Percentiles rank a stretch among this genome's conserved stretches.
These are phyloP conservation scores for Acromyrmex charruanus DNA, from an alignment of 1,140 invertebrate species.

Conservation along the genomic window DNA sequence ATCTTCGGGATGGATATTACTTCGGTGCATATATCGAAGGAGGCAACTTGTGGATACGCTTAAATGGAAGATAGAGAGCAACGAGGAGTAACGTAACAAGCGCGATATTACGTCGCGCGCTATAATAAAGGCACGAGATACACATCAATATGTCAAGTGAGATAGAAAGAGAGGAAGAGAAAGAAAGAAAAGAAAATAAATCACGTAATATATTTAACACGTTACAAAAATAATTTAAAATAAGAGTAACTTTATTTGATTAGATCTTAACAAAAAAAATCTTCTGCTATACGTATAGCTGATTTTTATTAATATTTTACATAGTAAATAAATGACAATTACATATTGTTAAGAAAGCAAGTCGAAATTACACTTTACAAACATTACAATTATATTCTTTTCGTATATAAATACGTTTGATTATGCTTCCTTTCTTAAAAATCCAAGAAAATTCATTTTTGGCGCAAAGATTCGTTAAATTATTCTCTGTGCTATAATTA, in stretches of 20 bases:
- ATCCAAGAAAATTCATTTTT: background rate
- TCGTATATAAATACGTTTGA: background rate
- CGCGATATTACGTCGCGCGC: conserved; percentile 43
- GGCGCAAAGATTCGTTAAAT: background rate
- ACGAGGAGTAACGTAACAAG: conserved; percentile 35
- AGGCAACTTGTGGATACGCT: conserved; percentile 27
- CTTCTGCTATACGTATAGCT: background rate
- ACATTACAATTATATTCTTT: background rate
- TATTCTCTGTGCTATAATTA: background rate
- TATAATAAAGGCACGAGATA: conserved; percentile 47
- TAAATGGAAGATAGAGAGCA: conserved; percentile 34
- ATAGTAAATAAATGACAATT: background rate
- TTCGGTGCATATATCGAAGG: conserved; percentile 1
- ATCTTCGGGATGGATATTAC: conserved; percentile 50
- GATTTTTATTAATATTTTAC: conserved; percentile 9
- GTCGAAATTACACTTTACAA: background rate
- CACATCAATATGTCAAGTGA: conserved; percentile 3
- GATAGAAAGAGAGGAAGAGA: background rate
- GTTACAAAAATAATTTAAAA: conserved; percentile 9
- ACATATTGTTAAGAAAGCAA: background rate
- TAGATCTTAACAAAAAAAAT: background rate
- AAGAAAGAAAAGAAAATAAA: conserved; percentile 12
- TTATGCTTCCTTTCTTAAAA: background rate
- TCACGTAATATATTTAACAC: background rate
- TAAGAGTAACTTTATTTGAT: background rate